Evolutionary conservation across 2,797 vertebrate genomes (phyloP), one percentile per base, ranked within the genome.

Genomic region (Rhadinocentrus ornatus): DNA sequence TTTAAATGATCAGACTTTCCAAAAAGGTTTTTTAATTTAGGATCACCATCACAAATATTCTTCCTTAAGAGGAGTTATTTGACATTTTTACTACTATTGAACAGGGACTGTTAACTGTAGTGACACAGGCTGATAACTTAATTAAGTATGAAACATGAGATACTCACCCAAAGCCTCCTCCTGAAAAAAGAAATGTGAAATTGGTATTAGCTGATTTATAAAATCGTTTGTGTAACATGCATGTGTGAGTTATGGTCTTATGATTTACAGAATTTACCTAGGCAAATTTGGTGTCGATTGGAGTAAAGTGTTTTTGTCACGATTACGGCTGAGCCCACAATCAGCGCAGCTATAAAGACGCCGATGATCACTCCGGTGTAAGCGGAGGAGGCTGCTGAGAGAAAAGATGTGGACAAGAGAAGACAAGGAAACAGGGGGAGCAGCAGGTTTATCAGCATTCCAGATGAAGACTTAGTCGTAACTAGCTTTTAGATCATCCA

Each of bases 321-420:
- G 29, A 88, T 15, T 7, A 74, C 41, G 16, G 89, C 86, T 0
- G 64, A 84, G 16, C 80, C 92, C 41, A 93, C 71, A 10, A 95
- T 91, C 44, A 95, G 77, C 2, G 72, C 54, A 0, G 94, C 89
- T 12, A 95, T 83, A 10, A 95, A 94, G 58, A 91, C 26, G 0
- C 94, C 94, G 29, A 95, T 86, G 54, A 93, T 62, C 0, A 48
- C 93, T 54, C 94, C 94, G 0, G 89, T 86, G 69, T 90, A 89
- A 0, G 71, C 73, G 0, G 93, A 92, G 6, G 89, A 89, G 1
- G 66, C 89, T 84, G 81, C 69, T 8, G 53, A 73, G 79, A 78
- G 46, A 73, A 46, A 85, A 63, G 27, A 1, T 46, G 46, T n/a
- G 22, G n/a, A 59, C 5, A 57, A 18, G 55, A 26, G n/a, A 53